Base-by-base conservation (phyloP, 2,113 vertebrate genomes). In the Microcebus murinus region DNA sequence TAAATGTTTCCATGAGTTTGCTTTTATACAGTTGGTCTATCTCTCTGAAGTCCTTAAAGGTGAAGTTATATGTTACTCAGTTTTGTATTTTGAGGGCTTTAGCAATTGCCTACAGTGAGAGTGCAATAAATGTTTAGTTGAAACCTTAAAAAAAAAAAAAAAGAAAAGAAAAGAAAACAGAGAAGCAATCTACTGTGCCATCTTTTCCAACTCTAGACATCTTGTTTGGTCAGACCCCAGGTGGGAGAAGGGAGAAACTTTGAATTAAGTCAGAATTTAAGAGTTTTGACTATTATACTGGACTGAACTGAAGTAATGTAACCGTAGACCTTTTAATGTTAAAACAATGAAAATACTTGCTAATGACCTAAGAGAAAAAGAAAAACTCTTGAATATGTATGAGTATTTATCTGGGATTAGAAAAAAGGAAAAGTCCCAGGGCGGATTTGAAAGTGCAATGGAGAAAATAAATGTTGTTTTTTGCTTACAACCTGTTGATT, bases 51-150 rank as follows among this genome's bases (percentile, higher is more conserved):
- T 7, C 42, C 31, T 48, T 73, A 34, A 67, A 86, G 27, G 14
- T 45, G 12, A 87, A 73, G 29, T 73, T 76, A 17, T 76, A 13
- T 91, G 59, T 76, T 77, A 31, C 39, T 63, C 73, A 65, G 34
- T 45, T 92, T 83, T 96, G 91, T 89, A n/a, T 88, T 79, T 57
- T 52, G 48, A 84, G 48, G 48, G 31, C 13, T 65, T 36, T 27
- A 63, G 52, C 48, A 36, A 3, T 80, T 50, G 42, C 25, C 25
- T 70, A 21, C n/a, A 39, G 20, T 84, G 63, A 83, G 42, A 71
- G 57, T 94, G 42, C 84, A 96, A 91, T 95, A 97, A 97, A 96
- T 77, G 29, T 36, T 87, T 52, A 45, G 12, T 87, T 71, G 67
- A 91, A 85, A 91, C 67, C 52, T 55, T 55, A 55, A 55, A 55